Conservation (phyloP, 1,140 invertebrate genomes). For the Trichoplusia ni region DNA sequence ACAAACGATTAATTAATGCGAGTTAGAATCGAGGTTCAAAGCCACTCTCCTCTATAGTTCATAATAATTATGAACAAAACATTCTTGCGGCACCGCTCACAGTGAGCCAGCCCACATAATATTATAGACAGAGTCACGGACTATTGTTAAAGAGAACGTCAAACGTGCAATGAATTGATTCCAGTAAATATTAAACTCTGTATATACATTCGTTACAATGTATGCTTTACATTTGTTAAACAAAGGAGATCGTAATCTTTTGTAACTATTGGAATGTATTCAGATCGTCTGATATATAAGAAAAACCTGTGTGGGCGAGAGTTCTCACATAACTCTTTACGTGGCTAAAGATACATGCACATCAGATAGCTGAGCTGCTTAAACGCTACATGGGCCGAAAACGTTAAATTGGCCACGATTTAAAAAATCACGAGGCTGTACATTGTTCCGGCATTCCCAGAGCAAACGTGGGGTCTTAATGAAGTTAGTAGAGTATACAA, state of each 20-base stretch:
- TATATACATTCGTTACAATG: background rate
- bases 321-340: conserved; percentile 62
- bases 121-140: background rate
- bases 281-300: conserved; percentile 29
- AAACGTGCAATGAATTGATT: conserved; percentile 12
- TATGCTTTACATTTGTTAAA: conserved; percentile 21
- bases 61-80: conserved; percentile 17
- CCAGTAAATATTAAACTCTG: background rate
- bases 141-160: conserved; percentile 5
- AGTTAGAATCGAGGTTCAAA: conserved; percentile 7
- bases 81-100: background rate
- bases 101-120: background rate
- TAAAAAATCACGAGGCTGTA: conserved; percentile 48
- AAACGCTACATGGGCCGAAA: conserved; percentile 47
- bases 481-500: conserved; percentile 63
- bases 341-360: conserved; percentile 44
- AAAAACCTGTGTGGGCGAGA: conserved; percentile 30
- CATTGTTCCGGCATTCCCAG: conserved; percentile 68
- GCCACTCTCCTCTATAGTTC: conserved; percentile 14
- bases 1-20: conserved; percentile 19
- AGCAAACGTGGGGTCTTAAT: conserved; percentile 54
- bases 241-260: conserved; percentile 13
- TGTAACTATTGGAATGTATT: conserved; percentile 24
- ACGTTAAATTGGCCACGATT: conserved; percentile 60
- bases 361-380: conserved; percentile 49